Conservation (phyloP, 2,797 vertebrate species). For the Clamator glandarius region DNA sequence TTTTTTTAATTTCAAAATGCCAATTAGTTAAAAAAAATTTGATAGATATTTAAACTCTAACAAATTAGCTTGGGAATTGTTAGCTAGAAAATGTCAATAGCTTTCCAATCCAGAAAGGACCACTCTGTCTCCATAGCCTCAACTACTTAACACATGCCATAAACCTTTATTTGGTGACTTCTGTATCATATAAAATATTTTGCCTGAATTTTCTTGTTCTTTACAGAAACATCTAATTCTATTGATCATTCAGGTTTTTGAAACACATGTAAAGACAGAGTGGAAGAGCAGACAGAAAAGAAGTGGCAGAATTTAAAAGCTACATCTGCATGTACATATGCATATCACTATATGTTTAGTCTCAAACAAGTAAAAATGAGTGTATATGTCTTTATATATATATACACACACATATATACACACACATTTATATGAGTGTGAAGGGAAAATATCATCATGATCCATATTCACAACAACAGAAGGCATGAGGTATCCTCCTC, state of each 20-base stretch:
- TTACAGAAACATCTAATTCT: background rate
- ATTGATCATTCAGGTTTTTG: background rate
- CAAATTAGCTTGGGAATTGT: background rate
- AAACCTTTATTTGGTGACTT: background rate
- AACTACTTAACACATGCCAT: rapidly evolving
- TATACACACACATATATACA: rapidly evolving
- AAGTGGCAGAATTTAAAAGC: background rate
- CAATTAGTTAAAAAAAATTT: background rate
- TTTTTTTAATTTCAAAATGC: background rate
- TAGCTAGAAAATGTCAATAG: background rate
- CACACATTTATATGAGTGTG: background rate
- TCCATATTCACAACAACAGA: background rate
- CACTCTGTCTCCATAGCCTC: background rate
- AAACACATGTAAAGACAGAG: background rate
- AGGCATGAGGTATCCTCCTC: background rate
- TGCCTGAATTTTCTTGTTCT: background rate
- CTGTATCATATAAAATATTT: background rate
- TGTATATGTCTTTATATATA: background rate
- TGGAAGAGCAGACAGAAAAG: background rate
- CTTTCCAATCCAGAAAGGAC: background rate
- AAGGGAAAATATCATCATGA: background rate
- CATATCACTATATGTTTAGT: background rate
- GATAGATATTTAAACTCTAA: background rate
- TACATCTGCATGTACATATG: background rate
- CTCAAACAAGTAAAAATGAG: background rate